Conservation (phyloP, 2,113 vertebrate species). For the Bagarius yarrelli region DNA sequence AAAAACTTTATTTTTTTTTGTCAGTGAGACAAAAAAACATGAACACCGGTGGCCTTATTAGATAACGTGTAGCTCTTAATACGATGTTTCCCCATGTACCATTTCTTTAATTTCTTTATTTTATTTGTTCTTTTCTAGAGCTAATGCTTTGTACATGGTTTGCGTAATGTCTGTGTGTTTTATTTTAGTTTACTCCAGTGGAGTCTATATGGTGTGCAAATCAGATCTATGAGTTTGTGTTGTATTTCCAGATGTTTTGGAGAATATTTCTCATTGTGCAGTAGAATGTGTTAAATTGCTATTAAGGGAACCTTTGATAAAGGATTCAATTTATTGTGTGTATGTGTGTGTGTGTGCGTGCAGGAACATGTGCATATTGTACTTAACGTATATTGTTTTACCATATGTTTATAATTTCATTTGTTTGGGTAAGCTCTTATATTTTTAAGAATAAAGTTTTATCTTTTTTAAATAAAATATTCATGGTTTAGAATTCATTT, state of each 20-base stretch:
- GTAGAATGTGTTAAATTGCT: constrained; percentile 15
- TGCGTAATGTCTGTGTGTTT: constrained; percentile 53
- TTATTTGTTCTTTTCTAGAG: constrained; percentile 51
- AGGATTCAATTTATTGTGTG: constrained; percentile 10
- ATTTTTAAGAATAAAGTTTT: constrained; percentile 33
- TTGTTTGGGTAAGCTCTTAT: constrained; percentile 39
- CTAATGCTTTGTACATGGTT: constrained; percentile 53
- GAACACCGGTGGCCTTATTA: constrained; percentile 40
- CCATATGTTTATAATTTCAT: constrained; percentile 9
- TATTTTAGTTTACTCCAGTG: constrained; percentile 68
- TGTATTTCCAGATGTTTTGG: constrained; percentile 60
- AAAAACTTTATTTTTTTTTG: constrained; percentile 36
- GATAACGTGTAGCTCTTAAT: constrained; percentile 51
- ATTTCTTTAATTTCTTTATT: constrained; percentile 43
- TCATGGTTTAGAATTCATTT: neutral
- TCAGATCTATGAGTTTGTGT: constrained; percentile 41
- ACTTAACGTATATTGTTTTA: constrained; percentile 48
- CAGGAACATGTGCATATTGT: constrained; percentile 18
- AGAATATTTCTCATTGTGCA: constrained; percentile 72
- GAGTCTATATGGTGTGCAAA: constrained; percentile 62
- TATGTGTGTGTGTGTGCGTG: neutral
- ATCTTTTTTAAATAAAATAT: constrained; percentile 14
- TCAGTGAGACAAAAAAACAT: constrained; percentile 44
- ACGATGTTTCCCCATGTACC: constrained; percentile 49
- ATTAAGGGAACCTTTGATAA: constrained; percentile 46